A percentile compares a stretch with the other conserved stretches of the same genome.
phyloP scores from a whole-genome alignment of 1,140 invertebrate genomes.

The Apocrypta bakeri region DNA sequence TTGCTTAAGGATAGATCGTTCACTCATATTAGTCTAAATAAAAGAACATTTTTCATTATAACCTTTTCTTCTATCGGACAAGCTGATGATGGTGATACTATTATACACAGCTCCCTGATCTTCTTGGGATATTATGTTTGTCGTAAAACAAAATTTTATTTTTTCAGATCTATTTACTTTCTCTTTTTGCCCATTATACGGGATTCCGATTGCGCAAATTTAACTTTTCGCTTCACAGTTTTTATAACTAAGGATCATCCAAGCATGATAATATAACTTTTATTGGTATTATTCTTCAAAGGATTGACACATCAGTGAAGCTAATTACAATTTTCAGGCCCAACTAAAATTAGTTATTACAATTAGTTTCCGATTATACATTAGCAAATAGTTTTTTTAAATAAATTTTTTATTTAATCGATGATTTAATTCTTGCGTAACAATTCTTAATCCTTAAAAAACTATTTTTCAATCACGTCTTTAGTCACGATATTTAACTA shows the following conservation, averaged over 20 bases:
- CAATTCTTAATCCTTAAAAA: no score
- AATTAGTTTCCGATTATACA: no score
- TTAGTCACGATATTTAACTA: no score
- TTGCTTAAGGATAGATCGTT: neutral
- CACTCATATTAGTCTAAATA: constrained; percentile 23
- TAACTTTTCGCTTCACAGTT: neutral
- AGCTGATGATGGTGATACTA: constrained; percentile 7
- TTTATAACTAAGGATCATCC: constrained; percentile 2
- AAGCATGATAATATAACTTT: constrained; percentile 13
- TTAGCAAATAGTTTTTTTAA: no score
- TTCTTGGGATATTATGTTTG: neutral
- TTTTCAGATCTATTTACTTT: neutral
- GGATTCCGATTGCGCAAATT: neutral
- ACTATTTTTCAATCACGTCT: no score
- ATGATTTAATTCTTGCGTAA: no score
- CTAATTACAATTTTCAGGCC: neutral
- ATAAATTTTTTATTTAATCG: no score
- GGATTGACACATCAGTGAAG: neutral
- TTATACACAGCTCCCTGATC: constrained; percentile 23
- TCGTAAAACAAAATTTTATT: neutral
- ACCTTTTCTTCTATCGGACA: neutral
- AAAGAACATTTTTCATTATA: constrained; percentile 42
- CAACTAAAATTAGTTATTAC: no score
- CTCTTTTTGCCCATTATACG: no score
- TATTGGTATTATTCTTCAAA: neutral